Conservation (phyloP, 1,140 invertebrate genomes). For the Choristoneura fumiferana region DNA sequence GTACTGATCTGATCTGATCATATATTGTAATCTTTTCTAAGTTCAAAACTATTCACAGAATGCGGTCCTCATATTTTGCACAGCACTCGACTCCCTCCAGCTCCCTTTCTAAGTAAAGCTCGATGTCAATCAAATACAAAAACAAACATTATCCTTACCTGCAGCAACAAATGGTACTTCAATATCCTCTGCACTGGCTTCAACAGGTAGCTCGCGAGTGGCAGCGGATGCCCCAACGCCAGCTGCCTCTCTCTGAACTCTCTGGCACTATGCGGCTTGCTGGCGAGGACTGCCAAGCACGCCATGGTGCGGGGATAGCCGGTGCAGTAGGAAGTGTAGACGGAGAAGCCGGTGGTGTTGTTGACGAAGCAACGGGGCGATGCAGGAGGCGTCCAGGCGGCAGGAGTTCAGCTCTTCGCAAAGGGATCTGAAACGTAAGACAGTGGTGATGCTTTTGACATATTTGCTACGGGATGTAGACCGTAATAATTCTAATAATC, state of each 20-base stretch:
- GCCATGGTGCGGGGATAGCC: conserved; percentile 90
- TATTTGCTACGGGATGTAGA: no score
- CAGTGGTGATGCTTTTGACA: no score
- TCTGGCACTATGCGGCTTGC: conserved; percentile 86
- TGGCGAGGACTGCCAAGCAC: conserved; percentile 90
- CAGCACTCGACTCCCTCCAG: no score
- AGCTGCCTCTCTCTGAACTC: conserved; percentile 89
- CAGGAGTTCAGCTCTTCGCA: conserved; percentile 90
- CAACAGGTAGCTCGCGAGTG: conserved; percentile 95
- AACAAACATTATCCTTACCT: conserved; percentile 85
- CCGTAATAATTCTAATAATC: no score
- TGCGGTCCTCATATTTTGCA: no score
- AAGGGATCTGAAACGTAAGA: conserved; percentile 84
- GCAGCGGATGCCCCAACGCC: conserved; percentile 89
- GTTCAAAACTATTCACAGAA: no score
- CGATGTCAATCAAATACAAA: no score
- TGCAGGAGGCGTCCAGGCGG: conserved; percentile 88
- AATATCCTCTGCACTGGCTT: conserved; percentile 98
- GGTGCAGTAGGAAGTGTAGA: conserved; percentile 96
- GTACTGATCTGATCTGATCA: no score
- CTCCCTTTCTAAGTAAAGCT: no score
- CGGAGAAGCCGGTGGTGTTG: conserved; percentile 92
- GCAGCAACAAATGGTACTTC: conserved; percentile 96
- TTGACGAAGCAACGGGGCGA: conserved; percentile 94
- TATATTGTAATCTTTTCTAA: no score